Evolutionary conservation across 2,797 vertebrate genomes (phyloP).

Genomic region (Scarus forsteni): DNA sequence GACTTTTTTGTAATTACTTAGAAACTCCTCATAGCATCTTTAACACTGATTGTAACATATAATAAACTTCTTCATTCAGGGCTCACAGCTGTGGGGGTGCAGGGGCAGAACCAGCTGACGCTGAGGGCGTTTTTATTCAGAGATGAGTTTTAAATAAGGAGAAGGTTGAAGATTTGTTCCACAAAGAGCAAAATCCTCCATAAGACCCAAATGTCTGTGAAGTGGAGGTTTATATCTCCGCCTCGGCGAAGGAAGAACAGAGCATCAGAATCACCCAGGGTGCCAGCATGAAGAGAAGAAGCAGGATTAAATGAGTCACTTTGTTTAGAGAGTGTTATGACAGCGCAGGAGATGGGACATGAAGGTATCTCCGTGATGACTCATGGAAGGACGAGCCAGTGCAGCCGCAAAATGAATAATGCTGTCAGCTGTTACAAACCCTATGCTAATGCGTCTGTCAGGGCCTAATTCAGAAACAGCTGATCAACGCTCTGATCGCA

Average conservation of each 20-base stretch:
- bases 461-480: constrained; percentile 26
- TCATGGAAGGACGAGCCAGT: constrained; percentile 45
- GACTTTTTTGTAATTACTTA: too few relatives aligned
- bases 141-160: background rate
- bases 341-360: constrained; percentile 26
- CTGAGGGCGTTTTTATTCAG: too few relatives aligned
- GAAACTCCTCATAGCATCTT: too few relatives aligned
- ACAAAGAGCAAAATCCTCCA: constrained; percentile 1
- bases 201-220: constrained; percentile 2
- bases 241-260: background rate
- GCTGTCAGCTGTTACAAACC: constrained; percentile 26
- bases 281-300: constrained; percentile 22
- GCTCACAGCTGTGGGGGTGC: too few relatives aligned
- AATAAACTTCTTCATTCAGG: too few relatives aligned
- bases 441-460: constrained; percentile 22
- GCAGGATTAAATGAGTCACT: constrained; percentile 19
- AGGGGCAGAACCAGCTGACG: too few relatives aligned
- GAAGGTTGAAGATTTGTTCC: background rate
- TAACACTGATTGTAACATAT: too few relatives aligned
- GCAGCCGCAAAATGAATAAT: constrained; percentile 38
- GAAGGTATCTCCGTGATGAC: constrained; percentile 26
- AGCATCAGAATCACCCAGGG: constrained; percentile 4
- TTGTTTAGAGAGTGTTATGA: constrained; percentile 34
- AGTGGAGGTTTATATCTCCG: background rate
- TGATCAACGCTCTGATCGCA: constrained; percentile 41